A percentile compares a stretch with the other conserved stretches of the same genome.
These are phyloP conservation scores for Ondatra zibethicus DNA, from an alignment of 2,113 vertebrate species.

Conservation along the genomic window DNA sequence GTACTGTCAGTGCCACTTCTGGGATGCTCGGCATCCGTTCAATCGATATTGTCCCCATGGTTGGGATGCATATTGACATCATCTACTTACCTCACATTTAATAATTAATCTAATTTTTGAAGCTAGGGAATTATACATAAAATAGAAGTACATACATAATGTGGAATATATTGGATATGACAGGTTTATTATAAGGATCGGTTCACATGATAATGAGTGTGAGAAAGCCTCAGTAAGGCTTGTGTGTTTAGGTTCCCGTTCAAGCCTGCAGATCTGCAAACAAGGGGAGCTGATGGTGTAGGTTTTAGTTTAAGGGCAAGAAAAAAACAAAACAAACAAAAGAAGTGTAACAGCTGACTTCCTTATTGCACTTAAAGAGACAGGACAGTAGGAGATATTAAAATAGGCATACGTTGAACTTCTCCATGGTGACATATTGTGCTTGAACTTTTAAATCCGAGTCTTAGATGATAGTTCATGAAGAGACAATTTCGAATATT, in stretches of 20 bases:
- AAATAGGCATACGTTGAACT: background rate
- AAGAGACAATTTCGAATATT: conserved; percentile 29
- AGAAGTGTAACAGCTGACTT: background rate
- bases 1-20: background rate
- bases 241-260: background rate
- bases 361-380: conserved; percentile 42
- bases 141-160: background rate
- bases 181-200: background rate
- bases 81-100: background rate
- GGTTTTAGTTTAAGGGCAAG: background rate
- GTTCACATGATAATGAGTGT: background rate
- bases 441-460: background rate
- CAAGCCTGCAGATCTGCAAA: background rate
- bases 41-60: background rate
- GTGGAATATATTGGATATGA: background rate
- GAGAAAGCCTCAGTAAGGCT: background rate
- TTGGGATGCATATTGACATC: background rate
- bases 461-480: conserved; percentile 40
- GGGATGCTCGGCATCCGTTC: background rate
- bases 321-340: background rate
- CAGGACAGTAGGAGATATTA: background rate
- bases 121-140: background rate
- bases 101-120: background rate
- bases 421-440: background rate
- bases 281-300: background rate